Percentiles rank a stretch among this genome's conserved stretches.
Evolutionary conservation across 2,888 invertebrate species (phyloP).

Genomic region (Lepidocyrtoides sp.): DNA sequence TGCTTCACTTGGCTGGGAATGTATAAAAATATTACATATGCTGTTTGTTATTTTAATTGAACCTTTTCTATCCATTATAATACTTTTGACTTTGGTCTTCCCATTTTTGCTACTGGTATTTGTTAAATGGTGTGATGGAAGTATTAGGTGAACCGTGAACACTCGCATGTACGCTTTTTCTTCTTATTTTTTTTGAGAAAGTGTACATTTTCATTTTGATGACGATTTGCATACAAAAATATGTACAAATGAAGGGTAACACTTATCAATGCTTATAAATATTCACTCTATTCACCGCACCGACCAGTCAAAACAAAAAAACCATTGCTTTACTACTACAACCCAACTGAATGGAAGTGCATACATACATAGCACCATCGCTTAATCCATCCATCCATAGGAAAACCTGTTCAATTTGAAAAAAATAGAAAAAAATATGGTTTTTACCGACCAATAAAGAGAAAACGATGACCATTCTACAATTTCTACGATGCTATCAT

Average conservation of each 20-base stretch:
- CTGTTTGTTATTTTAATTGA: slow-evolving; percentile 61
- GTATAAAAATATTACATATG: slow-evolving; percentile 22
- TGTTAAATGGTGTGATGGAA: too few relatives aligned
- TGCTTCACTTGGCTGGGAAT: slow-evolving; percentile 44
- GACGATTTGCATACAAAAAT: slow-evolving; percentile 55
- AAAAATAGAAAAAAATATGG: slow-evolving; percentile 15
- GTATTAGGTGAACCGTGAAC: not conserved
- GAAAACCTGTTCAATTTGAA: slow-evolving; percentile 58
- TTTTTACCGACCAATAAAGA: not conserved
- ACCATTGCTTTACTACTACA: not conserved
- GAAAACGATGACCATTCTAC: not conserved
- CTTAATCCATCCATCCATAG: not conserved
- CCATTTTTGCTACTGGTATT: slow-evolving; percentile 61
- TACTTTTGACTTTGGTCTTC: not conserved
- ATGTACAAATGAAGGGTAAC: slow-evolving; percentile 53
- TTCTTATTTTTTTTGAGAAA: not conserved
- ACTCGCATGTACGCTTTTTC: not conserved
- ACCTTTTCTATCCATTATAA: slow-evolving; percentile 36
- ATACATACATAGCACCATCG: not conserved
- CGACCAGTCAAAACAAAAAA: not conserved
- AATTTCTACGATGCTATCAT: slow-evolving; percentile 35
- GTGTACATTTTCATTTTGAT: slow-evolving; percentile 6
- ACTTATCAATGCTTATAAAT: slow-evolving; percentile 20
- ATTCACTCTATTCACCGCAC: not conserved
- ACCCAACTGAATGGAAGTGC: not conserved